Evolutionary conservation across 2,797 vertebrate genomes (phyloP), one percentile per base, ranked within the genome.

Genomic region (Micrastur ruficollis): DNA sequence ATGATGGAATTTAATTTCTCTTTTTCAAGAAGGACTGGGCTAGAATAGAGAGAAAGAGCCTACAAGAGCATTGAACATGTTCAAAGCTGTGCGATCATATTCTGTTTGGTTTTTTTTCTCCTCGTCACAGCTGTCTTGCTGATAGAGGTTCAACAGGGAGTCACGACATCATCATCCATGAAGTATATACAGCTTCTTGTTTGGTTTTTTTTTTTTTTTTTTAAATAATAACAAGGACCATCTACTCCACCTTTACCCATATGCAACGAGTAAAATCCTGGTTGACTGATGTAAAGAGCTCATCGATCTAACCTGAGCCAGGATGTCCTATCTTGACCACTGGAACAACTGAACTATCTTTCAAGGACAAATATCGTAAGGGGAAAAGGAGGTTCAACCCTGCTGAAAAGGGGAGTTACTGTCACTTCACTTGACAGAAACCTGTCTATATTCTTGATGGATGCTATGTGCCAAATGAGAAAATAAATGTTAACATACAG

Each of bases 51-150:
- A 47, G 19, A n/a, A 81, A 38, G 17, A 74, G 5, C 10, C 27
- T 40, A 36, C 8, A 56, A 56, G 20, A 63, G 22, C 1, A 1
- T 0, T 40, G 70, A 81, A 40, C 14, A 5, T 4, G 17, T 1
- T 23, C 68, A 59, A 80, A 86, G 32, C 3, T 53, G 8, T n/a
- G 14, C 36, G 26, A 12, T 40, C 56, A 56, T 29, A 66, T 46
- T 18, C 17, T 47, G 6, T 11, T 29, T 3, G 31, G 2, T 2
- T 20, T 38, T 36, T 74, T 55, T 25, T 3, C 3, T 38, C 8
- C 31, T 66, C 9, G 26, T 56, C 38, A 67, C 12, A 70, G n/a
- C 21, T 65, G 5, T 20, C 44, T 49, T 53, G 56, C 10, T 53
- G 6, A 53, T 25, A 58, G 16, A 68, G n/a, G n/a, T 31, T 83